These are phyloP conservation scores for Cercopithecus diana DNA, from an alignment of 2,797 vertebrate species.

Conservation along the genomic window DNA sequence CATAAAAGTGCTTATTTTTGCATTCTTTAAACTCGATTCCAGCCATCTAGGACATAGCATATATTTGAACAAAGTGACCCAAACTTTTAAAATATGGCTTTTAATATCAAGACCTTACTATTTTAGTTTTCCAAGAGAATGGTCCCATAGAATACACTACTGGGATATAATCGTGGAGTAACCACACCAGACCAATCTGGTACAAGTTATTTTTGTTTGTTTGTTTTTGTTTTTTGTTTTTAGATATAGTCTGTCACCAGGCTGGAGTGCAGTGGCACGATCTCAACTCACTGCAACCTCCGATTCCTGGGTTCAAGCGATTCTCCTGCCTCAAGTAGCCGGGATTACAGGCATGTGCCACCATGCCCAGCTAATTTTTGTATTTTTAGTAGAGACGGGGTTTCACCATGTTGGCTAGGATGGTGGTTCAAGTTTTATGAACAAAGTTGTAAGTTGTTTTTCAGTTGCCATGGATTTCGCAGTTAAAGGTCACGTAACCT, in stretches of 20 bases:
- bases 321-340: too few species aligned
- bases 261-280: too few species aligned
- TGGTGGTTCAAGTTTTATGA: background rate
- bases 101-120: background rate
- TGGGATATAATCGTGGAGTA: background rate
- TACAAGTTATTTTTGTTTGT: background rate
- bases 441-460: background rate
- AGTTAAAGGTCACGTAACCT: background rate
- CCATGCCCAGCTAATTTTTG: too few species aligned
- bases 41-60: background rate
- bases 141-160: background rate
- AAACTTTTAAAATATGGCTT: background rate
- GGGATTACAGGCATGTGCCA: too few species aligned
- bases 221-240: too few species aligned
- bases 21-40: background rate
- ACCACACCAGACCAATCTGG: background rate
- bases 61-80: background rate
- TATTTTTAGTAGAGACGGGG: too few species aligned
- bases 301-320: too few species aligned
- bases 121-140: background rate
- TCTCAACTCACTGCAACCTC: too few species aligned
- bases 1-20: background rate
- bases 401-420: too few species aligned
- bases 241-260: too few species aligned
- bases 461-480: background rate